Base-by-base conservation (phyloP, 2,888 invertebrate genomes). In the Camponotus fellah region DNA sequence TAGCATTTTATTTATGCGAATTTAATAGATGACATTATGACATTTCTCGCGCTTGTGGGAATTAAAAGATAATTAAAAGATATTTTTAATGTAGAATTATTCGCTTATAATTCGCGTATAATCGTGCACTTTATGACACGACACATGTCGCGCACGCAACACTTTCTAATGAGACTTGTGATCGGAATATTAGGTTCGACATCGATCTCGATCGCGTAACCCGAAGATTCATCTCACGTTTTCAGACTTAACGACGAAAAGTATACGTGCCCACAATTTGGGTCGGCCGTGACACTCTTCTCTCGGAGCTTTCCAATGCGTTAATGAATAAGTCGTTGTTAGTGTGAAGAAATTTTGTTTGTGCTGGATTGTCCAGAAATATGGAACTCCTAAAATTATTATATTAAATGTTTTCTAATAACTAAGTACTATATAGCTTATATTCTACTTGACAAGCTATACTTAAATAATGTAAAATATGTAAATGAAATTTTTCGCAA, bases 251-350 rank as follows among this genome's bases (percentile, higher is more conserved):
- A 85, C 88, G 89, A 89, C 84, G 89, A 91, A 26, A 92, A 91
- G 91, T 90, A 85, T 85, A 82, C 80, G 82, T 82, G 75, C 84
- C 26, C 56, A 69, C 89, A 88, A 88, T 88, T 90, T 46, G 89
- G 91, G 87, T 88, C 91, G 91, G 85, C 92, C 91, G 88, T 93
- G 92, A 91, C 92, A 92, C 92, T 90, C 88, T 91, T 91, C 71
- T 83, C 87, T 84, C 86, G 75, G 85, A 87, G 86, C 84, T 84
- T 82, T 76, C 76, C 74, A 40, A 56, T 80, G 66, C 62, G 68
- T 37, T 65, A 69, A 74, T 82, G 60, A 83, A 79, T 65, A 76
- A 69, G 79, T 76, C 58, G 37, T 8, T 68, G 80, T 40, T 71
- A 62, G 72, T 82, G 77, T 74, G 84, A 84, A 84, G 62, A 81